phyloP scores from a whole-genome alignment of 2,113 vertebrate genomes.

The Lamprotornis superbus region DNA sequence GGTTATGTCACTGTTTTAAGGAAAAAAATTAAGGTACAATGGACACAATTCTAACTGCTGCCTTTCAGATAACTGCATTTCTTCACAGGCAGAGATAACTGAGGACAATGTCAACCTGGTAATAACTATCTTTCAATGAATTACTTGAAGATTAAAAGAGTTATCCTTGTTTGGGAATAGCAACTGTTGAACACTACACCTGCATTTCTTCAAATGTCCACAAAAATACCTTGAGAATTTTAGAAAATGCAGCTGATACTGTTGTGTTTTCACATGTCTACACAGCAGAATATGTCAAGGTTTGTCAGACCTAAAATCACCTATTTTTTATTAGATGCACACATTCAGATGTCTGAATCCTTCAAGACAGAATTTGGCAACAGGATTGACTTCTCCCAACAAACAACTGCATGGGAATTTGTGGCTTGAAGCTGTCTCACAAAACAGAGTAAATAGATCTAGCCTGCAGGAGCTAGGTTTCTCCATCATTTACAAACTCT shows the following conservation, averaged over 20 bases:
- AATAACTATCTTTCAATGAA: background rate
- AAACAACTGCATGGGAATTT: background rate
- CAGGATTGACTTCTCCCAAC: background rate
- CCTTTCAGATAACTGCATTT: background rate
- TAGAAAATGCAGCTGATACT: background rate
- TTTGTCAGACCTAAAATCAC: background rate
- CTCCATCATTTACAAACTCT: background rate
- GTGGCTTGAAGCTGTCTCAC: background rate
- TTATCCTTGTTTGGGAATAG: background rate
- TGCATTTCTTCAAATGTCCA: background rate
- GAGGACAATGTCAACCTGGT: background rate
- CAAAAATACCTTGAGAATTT: background rate
- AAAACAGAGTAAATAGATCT: background rate
- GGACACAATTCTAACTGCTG: background rate
- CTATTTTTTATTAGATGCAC: background rate
- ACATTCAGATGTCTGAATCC: background rate
- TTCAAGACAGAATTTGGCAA: background rate
- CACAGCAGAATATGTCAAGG: background rate
- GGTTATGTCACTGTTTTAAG: background rate
- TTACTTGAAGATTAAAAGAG: background rate
- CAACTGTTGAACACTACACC: background rate
- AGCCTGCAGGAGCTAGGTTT: background rate
- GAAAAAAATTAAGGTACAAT: rapidly evolving
- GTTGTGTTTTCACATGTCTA: background rate
- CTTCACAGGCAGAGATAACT: background rate